phyloP scores from a whole-genome alignment of 2,113 vertebrate species.

The Illadopsis cleaveri region DNA sequence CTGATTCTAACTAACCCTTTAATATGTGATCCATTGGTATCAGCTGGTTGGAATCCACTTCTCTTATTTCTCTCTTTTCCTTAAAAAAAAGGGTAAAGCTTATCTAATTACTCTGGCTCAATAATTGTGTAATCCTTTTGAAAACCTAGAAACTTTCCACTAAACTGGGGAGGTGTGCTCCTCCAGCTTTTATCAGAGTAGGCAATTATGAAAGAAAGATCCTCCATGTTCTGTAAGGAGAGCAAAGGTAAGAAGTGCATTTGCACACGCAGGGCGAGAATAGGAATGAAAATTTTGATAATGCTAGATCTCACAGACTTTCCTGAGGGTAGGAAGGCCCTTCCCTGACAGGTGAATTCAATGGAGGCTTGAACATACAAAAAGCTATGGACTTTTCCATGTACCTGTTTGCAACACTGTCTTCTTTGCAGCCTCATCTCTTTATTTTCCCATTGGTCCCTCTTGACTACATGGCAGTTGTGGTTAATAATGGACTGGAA shows the following conservation, averaged over 20 bases:
- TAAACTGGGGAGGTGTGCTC: not conserved
- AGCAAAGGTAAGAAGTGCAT: not conserved
- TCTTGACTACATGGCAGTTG: not conserved
- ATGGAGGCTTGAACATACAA: not conserved
- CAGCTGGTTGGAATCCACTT: not conserved
- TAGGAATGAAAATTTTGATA: not conserved
- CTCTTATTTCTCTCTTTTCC: not conserved
- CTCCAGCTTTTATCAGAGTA: not conserved
- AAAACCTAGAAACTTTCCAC: not conserved
- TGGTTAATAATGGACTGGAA: not conserved
- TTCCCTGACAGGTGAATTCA: not conserved
- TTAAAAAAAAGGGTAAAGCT: not conserved
- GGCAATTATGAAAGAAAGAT: not conserved
- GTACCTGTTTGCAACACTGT: not conserved
- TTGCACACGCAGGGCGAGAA: not conserved
- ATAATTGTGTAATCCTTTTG: not conserved
- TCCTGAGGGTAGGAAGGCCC: not conserved
- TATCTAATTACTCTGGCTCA: not conserved
- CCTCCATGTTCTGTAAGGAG: not conserved
- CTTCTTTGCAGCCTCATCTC: not conserved
- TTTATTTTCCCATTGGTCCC: not conserved
- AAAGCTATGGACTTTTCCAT: not conserved
- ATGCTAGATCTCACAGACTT: accelerated
- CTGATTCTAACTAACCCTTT: not conserved
- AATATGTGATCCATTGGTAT: not conserved